Percentiles rank a stretch among this genome's conserved stretches.
Conservation (phyloP, 2,888 invertebrate species). For the Amiota communis region DNA sequence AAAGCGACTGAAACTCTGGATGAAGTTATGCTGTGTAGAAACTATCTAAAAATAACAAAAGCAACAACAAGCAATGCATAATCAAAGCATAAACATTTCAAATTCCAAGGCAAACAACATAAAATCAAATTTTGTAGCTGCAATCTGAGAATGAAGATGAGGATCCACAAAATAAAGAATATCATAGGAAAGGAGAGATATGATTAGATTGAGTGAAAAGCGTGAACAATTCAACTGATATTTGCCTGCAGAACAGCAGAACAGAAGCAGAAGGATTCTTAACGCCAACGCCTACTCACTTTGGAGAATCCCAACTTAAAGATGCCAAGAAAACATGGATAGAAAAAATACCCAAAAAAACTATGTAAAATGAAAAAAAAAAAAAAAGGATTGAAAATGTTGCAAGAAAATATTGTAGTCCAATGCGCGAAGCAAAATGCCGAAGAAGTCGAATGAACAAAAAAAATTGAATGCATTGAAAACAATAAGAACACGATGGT, state of each 20-base stretch:
- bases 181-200: no score
- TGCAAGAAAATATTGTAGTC: neutral
- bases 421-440: neutral
- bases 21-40: neutral
- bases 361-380: neutral
- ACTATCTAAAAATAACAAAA: conserved; percentile 5
- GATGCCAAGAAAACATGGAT: neutral
- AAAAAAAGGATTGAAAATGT: neutral
- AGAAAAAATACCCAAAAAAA: neutral
- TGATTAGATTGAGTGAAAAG: no score
- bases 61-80: neutral
- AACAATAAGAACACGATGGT: neutral
- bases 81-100: conserved; percentile 56
- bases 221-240: neutral
- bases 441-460: neutral
- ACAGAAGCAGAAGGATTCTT: neutral
- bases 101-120: conserved; percentile 61
- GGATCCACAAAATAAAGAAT: no score
- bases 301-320: neutral
- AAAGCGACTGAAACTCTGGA: conserved; percentile 1
- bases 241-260: neutral
- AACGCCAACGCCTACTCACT: neutral
- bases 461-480: neutral
- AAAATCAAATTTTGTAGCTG: conserved; percentile 56
- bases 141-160: no score